Conservation (phyloP, 2,797 vertebrate species). For the Spizella passerina region DNA sequence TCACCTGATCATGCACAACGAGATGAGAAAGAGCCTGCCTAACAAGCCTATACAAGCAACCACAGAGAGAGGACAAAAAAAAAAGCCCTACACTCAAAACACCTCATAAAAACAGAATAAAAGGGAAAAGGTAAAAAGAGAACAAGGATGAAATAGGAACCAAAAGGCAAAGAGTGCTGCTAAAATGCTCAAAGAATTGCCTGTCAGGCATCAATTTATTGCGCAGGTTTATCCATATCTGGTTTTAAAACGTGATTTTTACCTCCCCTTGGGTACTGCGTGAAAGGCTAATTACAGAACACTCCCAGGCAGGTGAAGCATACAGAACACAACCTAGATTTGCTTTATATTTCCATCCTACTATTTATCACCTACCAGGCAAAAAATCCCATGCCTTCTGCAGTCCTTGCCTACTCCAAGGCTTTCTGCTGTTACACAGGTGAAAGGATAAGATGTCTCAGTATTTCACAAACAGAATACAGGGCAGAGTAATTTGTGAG, state of each 20-base stretch:
- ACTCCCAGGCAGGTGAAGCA: background rate
- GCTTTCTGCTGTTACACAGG: background rate
- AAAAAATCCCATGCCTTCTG: background rate
- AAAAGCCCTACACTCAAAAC: accelerated
- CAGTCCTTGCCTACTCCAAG: background rate
- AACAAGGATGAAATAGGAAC: background rate
- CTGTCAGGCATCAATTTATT: background rate
- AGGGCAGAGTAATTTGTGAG: background rate
- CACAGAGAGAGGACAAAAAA: background rate
- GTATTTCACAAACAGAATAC: background rate
- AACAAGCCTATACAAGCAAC: background rate
- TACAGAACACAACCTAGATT: background rate
- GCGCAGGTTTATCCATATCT: background rate
- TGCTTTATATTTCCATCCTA: background rate
- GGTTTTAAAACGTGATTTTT: background rate
- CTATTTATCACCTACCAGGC: background rate
- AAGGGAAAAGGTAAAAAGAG: background rate
- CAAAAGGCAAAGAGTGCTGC: background rate
- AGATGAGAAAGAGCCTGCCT: background rate
- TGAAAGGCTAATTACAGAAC: background rate
- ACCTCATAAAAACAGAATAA: background rate
- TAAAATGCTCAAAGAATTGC: background rate
- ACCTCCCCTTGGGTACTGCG: background rate
- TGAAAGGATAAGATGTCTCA: background rate
- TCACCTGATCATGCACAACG: accelerated